phyloP scores from a whole-genome alignment of 2,888 invertebrate genomes.

The Augiades crinisus region DNA sequence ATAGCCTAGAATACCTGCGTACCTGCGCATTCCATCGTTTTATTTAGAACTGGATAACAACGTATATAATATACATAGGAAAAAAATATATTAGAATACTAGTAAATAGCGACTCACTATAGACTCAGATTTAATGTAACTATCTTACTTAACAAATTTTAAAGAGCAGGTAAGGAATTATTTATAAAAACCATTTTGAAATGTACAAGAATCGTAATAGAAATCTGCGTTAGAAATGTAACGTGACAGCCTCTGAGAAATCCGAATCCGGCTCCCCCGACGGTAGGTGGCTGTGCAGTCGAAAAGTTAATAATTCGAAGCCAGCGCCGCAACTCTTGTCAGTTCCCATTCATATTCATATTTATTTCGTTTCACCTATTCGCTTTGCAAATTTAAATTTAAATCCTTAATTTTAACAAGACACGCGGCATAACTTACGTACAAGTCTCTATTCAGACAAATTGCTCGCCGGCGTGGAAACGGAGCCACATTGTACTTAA shows the following conservation, averaged over 20 bases:
- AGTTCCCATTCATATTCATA: constrained; percentile 81
- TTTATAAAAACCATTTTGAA: too few relatives aligned
- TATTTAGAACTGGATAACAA: too few relatives aligned
- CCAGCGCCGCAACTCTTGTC: constrained; percentile 66
- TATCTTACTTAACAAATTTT: too few relatives aligned
- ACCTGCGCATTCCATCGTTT: too few relatives aligned
- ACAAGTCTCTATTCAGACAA: constrained; percentile 46
- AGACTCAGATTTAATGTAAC: too few relatives aligned
- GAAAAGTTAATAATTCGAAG: constrained; percentile 78
- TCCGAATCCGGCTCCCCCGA: constrained; percentile 38
- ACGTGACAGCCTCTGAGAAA: constrained; percentile 54
- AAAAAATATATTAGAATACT: too few relatives aligned
- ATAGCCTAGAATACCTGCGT: too few relatives aligned
- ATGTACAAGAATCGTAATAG: constrained; percentile 2
- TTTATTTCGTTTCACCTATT: constrained; percentile 78
- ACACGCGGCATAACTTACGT: constrained; percentile 40
- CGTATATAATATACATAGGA: too few relatives aligned
- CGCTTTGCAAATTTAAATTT: constrained; percentile 70
- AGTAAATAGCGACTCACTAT: too few relatives aligned
- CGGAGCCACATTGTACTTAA: constrained; percentile 63
- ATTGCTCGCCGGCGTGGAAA: constrained; percentile 69
- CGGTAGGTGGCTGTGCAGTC: constrained; percentile 56
- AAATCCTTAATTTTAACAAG: constrained; percentile 77
- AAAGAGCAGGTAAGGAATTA: too few relatives aligned
- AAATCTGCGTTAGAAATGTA: constrained; percentile 38